Conservation (phyloP, 2,113 vertebrate species). For the Prinia subflava region DNA sequence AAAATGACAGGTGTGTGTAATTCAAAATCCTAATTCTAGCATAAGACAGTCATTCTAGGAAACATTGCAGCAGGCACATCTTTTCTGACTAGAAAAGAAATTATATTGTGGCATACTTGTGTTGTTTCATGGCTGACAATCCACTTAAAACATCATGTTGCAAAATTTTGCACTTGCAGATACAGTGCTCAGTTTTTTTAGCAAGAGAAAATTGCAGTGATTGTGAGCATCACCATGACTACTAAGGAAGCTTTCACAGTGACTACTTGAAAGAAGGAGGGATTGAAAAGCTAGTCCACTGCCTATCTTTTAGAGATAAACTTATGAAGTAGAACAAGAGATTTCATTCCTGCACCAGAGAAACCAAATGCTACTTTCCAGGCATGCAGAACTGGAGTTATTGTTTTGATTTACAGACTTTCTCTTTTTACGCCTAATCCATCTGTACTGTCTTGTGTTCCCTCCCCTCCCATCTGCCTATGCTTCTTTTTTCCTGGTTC, state of each 20-base stretch:
- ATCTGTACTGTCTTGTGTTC: neutral
- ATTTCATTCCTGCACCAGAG: neutral
- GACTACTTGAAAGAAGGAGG: neutral
- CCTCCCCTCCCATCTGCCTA: neutral
- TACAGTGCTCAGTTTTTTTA: neutral
- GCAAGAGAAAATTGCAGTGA: neutral
- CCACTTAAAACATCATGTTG: neutral
- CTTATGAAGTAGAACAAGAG: neutral
- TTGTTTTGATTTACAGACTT: neutral
- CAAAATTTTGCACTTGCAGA: neutral
- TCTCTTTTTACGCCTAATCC: neutral
- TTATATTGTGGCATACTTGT: neutral
- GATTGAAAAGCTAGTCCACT: neutral
- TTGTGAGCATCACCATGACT: neutral
- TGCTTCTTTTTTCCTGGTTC: accelerated
- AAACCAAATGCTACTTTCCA: neutral
- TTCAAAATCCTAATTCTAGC: neutral
- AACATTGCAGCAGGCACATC: neutral
- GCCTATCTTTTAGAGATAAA: neutral
- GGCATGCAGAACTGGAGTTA: neutral
- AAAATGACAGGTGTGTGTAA: accelerated
- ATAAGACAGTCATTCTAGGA: neutral
- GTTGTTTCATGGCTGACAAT: neutral
- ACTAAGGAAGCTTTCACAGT: neutral
- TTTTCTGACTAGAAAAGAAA: neutral